These are phyloP conservation scores for Cercocebus atys DNA, from an alignment of 2,113 vertebrate species.

Conservation along the genomic window DNA sequence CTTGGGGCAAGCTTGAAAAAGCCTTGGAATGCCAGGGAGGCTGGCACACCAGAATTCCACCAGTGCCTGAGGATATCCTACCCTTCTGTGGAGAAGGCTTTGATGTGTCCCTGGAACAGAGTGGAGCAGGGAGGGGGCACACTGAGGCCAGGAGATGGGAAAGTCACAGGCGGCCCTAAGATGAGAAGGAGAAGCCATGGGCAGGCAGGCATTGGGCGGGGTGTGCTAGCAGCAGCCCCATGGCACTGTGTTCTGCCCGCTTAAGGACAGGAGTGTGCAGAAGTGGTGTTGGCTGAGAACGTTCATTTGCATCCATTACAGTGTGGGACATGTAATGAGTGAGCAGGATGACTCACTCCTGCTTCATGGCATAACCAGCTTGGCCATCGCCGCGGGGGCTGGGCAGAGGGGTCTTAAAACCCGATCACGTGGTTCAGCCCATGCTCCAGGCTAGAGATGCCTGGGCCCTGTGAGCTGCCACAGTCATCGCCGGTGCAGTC, in stretches of 20 bases:
- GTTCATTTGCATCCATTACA: not conserved
- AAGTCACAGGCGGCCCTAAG: not conserved
- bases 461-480: rapidly evolving
- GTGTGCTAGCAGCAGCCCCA: not conserved
- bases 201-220: rapidly evolving
- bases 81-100: not conserved
- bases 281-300: not conserved
- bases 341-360: not conserved
- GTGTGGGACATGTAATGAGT: not conserved
- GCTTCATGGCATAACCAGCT: not conserved
- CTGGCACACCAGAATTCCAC: not conserved
- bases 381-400: not conserved
- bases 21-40: not conserved
- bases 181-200: not conserved
- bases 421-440: not conserved
- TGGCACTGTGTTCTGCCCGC: not conserved
- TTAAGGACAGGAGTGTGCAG: not conserved
- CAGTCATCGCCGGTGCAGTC: rapidly evolving
- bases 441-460: not conserved
- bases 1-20: not conserved
- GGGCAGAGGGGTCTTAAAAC: not conserved
- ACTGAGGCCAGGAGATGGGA: not conserved
- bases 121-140: too few relatives aligned
- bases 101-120: not conserved
- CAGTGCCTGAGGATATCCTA: not conserved